These are phyloP conservation scores for Peromyscus aztecus DNA, from an alignment of 2,797 vertebrate genomes.

Conservation along the genomic window DNA sequence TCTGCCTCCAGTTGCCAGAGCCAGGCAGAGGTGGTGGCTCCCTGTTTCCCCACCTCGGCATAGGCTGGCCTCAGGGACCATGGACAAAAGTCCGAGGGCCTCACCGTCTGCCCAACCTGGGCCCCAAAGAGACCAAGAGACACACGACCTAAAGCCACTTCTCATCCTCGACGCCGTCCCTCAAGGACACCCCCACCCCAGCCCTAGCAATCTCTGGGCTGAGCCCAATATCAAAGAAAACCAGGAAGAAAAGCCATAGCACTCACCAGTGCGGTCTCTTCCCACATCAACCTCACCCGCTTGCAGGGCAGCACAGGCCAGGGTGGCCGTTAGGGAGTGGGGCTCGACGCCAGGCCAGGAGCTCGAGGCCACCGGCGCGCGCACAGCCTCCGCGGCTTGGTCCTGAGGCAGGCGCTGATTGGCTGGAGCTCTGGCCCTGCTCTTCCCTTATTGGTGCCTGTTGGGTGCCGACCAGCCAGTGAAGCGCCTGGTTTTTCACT, in stretches of 20 bases:
- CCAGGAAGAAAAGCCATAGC: background rate
- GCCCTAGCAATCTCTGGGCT: background rate
- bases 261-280: conserved; percentile 62
- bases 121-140: background rate
- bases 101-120: background rate
- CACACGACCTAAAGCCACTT: background rate
- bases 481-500: background rate
- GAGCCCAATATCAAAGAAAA: background rate
- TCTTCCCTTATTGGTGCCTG: background rate
- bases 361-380: background rate
- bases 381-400: background rate
- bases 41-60: background rate
- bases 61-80: background rate
- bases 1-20: background rate
- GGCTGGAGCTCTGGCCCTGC: background rate
- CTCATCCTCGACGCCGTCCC: accelerated
- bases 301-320: background rate
- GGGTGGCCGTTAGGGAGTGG: conserved; percentile 40
- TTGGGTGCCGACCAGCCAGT: background rate
- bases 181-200: background rate
- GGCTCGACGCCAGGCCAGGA: accelerated
- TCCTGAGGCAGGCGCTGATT: conserved; percentile 43
- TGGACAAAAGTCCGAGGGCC: background rate
- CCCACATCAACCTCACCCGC: background rate
- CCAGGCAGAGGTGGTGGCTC: background rate